phyloP scores from a whole-genome alignment of 2,797 vertebrate species.

The Muscicapa comitata region DNA sequence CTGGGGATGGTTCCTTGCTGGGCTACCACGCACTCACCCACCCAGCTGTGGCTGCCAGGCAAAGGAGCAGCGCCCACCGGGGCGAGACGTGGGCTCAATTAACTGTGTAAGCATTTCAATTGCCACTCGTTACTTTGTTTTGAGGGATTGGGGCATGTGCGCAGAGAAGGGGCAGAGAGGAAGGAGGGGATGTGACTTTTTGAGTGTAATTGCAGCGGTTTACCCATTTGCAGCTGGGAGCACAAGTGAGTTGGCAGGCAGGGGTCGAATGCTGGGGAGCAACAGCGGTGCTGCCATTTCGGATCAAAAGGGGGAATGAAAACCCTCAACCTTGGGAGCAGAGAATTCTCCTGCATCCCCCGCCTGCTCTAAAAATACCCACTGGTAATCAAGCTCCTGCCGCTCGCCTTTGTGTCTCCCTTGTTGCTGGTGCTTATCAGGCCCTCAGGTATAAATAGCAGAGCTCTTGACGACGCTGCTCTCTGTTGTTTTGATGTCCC shows the following conservation, averaged over 20 bases:
- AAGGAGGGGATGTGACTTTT: background rate
- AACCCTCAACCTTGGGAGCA: background rate
- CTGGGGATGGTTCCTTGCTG: constrained; percentile 40
- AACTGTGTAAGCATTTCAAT: background rate
- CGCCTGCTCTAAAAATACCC: constrained; percentile 61
- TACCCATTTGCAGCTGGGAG: constrained; percentile 59
- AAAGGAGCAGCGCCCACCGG: background rate
- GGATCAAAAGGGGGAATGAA: background rate
- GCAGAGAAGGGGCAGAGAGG: background rate
- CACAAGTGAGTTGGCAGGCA: constrained; percentile 15
- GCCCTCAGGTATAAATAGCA: constrained; percentile 19
- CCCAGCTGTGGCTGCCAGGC: constrained; percentile 19
- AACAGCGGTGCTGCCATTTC: background rate
- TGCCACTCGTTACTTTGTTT: constrained; percentile 7
- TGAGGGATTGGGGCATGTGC: accelerated
- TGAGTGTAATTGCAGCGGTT: constrained; percentile 55
- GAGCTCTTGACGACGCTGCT: background rate
- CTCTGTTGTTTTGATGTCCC: background rate
- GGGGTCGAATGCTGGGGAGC: constrained; percentile 41
- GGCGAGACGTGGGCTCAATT: background rate
- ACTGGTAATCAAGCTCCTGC: constrained; percentile 41
- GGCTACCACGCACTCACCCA: background rate
- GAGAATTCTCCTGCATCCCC: constrained; percentile 51
- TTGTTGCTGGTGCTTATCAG: constrained; percentile 16
- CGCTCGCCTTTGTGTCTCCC: constrained; percentile 36